Evolutionary conservation across 2,797 vertebrate genomes (phyloP).

Genomic region (Threskiornis aethiopicus): DNA sequence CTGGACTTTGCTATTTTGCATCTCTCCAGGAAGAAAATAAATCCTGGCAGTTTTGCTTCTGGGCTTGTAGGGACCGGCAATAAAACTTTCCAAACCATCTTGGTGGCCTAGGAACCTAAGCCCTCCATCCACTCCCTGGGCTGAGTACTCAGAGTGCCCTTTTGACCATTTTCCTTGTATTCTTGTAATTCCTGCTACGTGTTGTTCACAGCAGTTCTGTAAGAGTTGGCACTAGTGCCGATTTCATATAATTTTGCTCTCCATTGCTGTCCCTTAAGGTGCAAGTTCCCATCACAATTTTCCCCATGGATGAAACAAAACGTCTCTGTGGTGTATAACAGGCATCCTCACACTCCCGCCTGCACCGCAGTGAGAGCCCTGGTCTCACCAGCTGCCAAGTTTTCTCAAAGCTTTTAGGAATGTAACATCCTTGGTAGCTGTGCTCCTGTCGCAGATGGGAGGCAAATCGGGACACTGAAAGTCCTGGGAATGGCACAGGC

Average conservation of each 20-base stretch:
- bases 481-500: background rate
- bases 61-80: background rate
- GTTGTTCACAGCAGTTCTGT: background rate
- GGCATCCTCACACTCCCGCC: background rate
- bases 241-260: background rate
- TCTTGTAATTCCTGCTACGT: background rate
- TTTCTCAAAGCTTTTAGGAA: background rate
- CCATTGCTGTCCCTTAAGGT: background rate
- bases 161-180: background rate
- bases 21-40: conserved; percentile 41
- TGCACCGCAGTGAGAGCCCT: background rate
- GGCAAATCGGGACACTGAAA: background rate
- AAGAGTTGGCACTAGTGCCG: background rate
- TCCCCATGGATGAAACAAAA: background rate
- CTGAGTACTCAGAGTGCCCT: background rate
- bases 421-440: background rate
- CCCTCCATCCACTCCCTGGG: background rate
- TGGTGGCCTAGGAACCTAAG: conserved; percentile 17
- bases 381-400: background rate
- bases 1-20: conserved; percentile 8
- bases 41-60: conserved; percentile 17
- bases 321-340: background rate
- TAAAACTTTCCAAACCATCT: conserved; percentile 12
- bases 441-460: accelerated
- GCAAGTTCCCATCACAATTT: background rate